Base-by-base conservation (phyloP, 2,113 vertebrate species). In the Pachyramphus minor region DNA sequence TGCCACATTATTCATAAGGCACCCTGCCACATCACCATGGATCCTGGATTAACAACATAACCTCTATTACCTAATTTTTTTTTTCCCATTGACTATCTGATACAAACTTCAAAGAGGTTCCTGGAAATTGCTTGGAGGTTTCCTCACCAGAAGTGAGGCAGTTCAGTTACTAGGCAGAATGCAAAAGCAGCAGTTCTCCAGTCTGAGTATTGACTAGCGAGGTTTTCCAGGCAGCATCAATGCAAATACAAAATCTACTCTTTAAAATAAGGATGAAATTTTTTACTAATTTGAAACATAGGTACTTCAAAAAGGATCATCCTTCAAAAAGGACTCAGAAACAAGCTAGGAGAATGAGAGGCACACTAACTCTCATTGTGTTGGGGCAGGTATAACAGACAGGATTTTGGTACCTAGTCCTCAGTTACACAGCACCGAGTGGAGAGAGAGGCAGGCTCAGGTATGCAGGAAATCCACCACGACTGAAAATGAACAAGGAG, bases 271-370 rank as follows among this genome's bases (percentile, higher is more conserved):
- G 18, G 58, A 44, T 31, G 22, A 33, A 8, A 31, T 60, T 67
- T 84, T 80, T 72, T 63, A 81, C 31, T 91, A 22, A 64, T 72
- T 42, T 84, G 80, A 84, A 91, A 55, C n/a, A 49, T 5, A 73
- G 0, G 2, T 62, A 58, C 28, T 73, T 77, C 35, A 84, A 64
- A 83, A 68, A 68, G 47, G 33, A 53, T 60, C 67, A 37, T 24
- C n/a, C 37, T 69, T 85, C 50, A 64, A 59, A 73, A 82, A 58
- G 31, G 28, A 58, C 50, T 63, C 50, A 49, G 47, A 74, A 69
- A 63, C 78, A 49, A 73, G 41, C 37, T 78, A 19, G 31, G 47
- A 64, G 20, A 63, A 31, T 21, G 18, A 76, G 33, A 82, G 19
- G 22, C 55, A 64, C 27, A 3, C 59, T 50, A 42, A 22, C 33